These are phyloP conservation scores for Oxygymnocypris stewartii DNA, from an alignment of 2,113 vertebrate species.

Conservation along the genomic window DNA sequence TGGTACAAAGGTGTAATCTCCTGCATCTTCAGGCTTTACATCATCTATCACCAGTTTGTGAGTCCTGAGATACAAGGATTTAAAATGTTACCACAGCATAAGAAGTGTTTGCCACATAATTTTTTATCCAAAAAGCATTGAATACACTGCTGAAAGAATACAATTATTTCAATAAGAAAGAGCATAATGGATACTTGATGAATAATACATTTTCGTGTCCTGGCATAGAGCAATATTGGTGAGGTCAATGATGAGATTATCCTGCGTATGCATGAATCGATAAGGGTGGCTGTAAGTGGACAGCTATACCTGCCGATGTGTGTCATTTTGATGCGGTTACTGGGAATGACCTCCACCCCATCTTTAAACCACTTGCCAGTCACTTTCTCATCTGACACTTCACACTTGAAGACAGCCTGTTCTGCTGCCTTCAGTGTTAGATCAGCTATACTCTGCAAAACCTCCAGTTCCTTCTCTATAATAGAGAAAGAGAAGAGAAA, in stretches of 20 bases:
- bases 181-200: not conserved
- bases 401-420: conserved; percentile 79
- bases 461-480: conserved; percentile 84
- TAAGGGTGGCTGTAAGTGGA: not conserved
- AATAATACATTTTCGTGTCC: not conserved
- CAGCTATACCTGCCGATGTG: conserved; percentile 74
- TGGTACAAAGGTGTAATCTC: conserved; percentile 87
- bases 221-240: not conserved
- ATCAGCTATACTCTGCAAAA: conserved; percentile 81
- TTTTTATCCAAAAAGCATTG: conserved; percentile 52
- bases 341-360: conserved; percentile 75
- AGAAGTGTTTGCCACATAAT: conserved; percentile 48
- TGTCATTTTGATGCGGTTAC: conserved; percentile 73
- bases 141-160: not conserved
- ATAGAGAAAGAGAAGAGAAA: conserved; percentile 24
- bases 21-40: conserved; percentile 81
- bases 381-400: conserved; percentile 80
- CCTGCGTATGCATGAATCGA: conserved; percentile 1
- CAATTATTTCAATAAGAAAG: not conserved
- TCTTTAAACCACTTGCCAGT: conserved; percentile 82
- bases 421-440: conserved; percentile 83
- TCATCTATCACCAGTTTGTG: conserved; percentile 87
- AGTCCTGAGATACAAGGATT: conserved; percentile 68
- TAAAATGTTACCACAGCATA: conserved; percentile 62
- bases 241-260: not conserved